Evolutionary conservation across 2,113 vertebrate genomes (phyloP).

Genomic region (Scytalopus superciliaris): DNA sequence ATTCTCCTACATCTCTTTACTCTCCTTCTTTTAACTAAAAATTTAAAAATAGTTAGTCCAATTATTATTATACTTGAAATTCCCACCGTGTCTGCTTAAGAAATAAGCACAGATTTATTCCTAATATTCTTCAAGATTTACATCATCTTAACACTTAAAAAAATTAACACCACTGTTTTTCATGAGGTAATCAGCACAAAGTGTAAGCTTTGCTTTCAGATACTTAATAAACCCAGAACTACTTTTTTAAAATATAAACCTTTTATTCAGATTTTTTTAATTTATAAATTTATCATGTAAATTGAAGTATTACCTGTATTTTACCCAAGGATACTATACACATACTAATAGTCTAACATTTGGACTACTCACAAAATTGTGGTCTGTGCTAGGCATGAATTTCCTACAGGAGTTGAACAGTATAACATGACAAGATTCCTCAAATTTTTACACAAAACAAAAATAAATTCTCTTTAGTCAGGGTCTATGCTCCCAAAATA

Average conservation of each 20-base stretch:
- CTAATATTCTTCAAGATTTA: background rate
- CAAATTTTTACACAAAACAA: background rate
- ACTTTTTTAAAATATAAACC: background rate
- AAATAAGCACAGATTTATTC: background rate
- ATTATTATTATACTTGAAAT: background rate
- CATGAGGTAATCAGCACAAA: background rate
- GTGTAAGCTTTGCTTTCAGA: background rate
- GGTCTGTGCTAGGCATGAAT: background rate
- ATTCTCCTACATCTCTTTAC: background rate
- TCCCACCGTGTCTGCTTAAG: background rate
- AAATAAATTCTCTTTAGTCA: background rate
- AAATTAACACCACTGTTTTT: background rate
- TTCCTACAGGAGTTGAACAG: background rate
- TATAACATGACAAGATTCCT: background rate
- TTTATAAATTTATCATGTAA: background rate
- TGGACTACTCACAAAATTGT: background rate
- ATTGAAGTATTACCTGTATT: background rate
- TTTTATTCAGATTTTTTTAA: background rate
- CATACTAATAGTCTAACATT: background rate
- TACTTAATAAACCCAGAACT: background rate
- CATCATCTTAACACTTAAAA: background rate
- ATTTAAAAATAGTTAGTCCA: background rate
- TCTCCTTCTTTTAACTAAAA: background rate
- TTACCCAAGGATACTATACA: background rate
- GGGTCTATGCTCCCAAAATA: background rate